Evolutionary conservation across 1,140 invertebrate genomes (phyloP).

Genomic region (Trialeurodes vaporariorum): DNA sequence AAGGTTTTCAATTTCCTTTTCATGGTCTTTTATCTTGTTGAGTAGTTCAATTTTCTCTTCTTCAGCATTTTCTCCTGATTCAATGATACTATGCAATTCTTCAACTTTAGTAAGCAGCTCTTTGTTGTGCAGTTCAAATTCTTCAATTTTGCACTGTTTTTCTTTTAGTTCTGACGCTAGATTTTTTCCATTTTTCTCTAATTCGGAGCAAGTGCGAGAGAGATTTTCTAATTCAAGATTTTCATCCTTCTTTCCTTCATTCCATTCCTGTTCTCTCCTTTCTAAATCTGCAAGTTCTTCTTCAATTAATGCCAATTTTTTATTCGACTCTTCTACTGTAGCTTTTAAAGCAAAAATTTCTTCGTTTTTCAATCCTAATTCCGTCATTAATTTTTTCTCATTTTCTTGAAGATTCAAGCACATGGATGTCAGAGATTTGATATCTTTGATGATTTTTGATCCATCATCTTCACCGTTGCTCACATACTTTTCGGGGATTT

Average conservation of each 20-base stretch:
- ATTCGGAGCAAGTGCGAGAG: no score
- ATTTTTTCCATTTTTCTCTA: no score
- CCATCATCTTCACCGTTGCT: neutral
- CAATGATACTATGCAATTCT: no score
- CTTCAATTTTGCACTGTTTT: no score
- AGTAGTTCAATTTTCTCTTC: no score
- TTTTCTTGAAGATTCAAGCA: neutral
- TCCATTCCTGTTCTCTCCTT: slow-evolving; percentile 1
- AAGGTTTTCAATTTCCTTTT: slow-evolving; percentile 10
- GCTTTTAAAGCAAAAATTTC: slow-evolving; percentile 16
- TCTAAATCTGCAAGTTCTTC: slow-evolving; percentile 2
- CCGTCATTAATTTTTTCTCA: slow-evolving; percentile 14
- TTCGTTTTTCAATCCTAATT: slow-evolving; percentile 17
- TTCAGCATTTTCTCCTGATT: no score
- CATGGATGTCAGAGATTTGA: neutral
- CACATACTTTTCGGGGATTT: neutral
- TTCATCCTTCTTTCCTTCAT: no score
- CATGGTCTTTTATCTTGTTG: slow-evolving; percentile 16
- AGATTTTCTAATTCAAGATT: no score
- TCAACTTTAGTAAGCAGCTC: no score
- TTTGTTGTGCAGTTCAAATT: no score
- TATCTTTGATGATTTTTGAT: neutral
- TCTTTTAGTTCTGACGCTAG: no score
- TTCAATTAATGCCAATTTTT: neutral
- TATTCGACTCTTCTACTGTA: slow-evolving; percentile 14